phyloP scores from a whole-genome alignment of 2,113 vertebrate species.

The Campylomormyrus tamandua region DNA sequence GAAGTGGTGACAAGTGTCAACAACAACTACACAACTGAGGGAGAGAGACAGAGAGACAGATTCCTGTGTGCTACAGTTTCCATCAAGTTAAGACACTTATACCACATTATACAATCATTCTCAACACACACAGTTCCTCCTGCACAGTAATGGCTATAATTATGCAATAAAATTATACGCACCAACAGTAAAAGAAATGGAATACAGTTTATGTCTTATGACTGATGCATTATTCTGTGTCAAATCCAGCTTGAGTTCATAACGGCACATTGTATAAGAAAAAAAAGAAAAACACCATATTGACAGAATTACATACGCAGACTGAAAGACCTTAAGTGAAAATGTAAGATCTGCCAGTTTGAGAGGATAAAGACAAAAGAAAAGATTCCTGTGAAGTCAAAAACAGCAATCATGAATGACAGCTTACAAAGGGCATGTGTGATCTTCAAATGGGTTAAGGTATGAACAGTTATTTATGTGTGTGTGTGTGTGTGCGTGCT shows the following conservation, averaged over 20 bases:
- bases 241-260: neutral
- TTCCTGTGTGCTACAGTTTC: neutral
- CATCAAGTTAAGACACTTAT: neutral
- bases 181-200: neutral
- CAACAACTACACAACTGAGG: neutral
- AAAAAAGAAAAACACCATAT: neutral
- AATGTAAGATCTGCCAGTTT: neutral
- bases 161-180: neutral
- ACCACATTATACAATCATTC: neutral
- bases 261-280: neutral
- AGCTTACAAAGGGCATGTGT: neutral
- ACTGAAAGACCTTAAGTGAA: neutral
- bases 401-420: neutral
- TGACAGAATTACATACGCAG: neutral
- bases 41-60: neutral
- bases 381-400: neutral
- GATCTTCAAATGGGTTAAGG: neutral
- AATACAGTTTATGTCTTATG: neutral
- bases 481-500: neutral
- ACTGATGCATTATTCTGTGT: neutral
- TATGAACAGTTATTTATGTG: neutral
- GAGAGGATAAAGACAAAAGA: neutral
- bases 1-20: neutral
- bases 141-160: neutral
- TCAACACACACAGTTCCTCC: neutral